Evolutionary conservation across 2,113 vertebrate species (phyloP), one percentile per base, ranked within the genome.

Genomic region (Agapornis roseicollis): DNA sequence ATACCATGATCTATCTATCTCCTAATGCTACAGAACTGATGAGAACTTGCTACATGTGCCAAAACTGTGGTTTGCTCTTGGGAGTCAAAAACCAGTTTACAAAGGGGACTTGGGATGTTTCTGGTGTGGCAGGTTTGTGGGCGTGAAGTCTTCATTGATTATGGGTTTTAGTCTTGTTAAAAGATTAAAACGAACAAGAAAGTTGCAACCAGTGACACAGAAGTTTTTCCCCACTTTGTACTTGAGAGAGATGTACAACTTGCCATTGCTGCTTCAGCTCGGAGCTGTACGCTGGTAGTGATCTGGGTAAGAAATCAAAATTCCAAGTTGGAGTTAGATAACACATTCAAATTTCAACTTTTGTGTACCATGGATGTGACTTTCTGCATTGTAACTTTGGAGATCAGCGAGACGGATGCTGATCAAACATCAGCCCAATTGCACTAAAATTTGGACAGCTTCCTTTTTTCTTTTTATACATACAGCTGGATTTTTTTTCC

Each of bases 341-440:
- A 50, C 52, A 56, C 53, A n/a, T 79, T 76, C 52, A 17, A 5
- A 20, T 70, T 72, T 33, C 18, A 72, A 0, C 5, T 81, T 41
- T 10, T 29, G 7, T 71, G 37, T 53, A 18, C 12, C 60, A 0
- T 24, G 12, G 27, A 0, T 24, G 12, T 27, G 28, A 41, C 44
- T 47, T 89, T 9, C n/a, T 3, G 3, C 14, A 28, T 4, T 72
- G 24, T 9, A 24, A 4, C 55, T 65, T 81, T 65, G 64, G 52
- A 37, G 63, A 28, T 74, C 14, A 80, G 10, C 33, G 68, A 46
- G 17, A 1, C 44, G 56, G 80, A 61, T 58, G 39, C 58, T 65
- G 58, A 10, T 87, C 47, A 78, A 29, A 29, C 31, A 33, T 56
- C 44, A 86, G 33, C 29, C 23, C 78, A n/a, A 42, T 17, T 27